phyloP scores from a whole-genome alignment of 1,140 invertebrate species.

The Thaumatotibia leucotreta region DNA sequence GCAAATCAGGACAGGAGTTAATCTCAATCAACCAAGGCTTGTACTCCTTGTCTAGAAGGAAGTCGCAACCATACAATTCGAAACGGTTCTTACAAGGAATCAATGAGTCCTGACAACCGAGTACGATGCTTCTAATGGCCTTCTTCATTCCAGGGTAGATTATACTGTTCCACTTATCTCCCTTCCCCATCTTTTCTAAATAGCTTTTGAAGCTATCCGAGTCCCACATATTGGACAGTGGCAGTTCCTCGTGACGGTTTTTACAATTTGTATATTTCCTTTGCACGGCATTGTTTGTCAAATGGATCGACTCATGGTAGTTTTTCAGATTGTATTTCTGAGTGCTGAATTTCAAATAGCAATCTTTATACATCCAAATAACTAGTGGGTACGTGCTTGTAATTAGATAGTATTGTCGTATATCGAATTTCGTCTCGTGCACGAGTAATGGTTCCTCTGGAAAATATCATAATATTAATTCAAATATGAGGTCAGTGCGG shows the following conservation, averaged over 20 bases:
- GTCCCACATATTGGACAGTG: conserved; percentile 91
- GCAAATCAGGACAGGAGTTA: conserved; percentile 92
- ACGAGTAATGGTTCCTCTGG: conserved; percentile 89
- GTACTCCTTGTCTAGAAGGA: conserved; percentile 90
- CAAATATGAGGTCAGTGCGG: no score
- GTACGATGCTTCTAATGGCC: conserved; percentile 87
- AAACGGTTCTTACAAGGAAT: conserved; percentile 87
- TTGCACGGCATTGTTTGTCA: conserved; percentile 95
- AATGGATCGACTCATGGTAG: conserved; percentile 92
- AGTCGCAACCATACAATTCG: conserved; percentile 95
- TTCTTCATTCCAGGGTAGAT: conserved; percentile 93
- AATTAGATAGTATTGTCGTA: conserved; percentile 92
- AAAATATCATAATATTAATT: conserved; percentile 36
- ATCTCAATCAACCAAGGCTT: conserved; percentile 96
- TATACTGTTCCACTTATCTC: conserved; percentile 78
- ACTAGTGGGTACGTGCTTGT: conserved; percentile 87
- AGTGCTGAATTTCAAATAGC: conserved; percentile 93
- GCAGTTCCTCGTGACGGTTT: conserved; percentile 81
- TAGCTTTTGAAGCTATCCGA: conserved; percentile 85
- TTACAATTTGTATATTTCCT: conserved; percentile 86
- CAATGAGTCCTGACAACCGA: conserved; percentile 86
- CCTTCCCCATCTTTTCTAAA: conserved; percentile 72
- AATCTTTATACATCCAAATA: conserved; percentile 93
- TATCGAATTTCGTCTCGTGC: conserved; percentile 94
- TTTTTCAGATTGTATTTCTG: conserved; percentile 89